These are phyloP conservation scores for Sarcophaga carnaria DNA, from an alignment of 2,888 invertebrate genomes.

Conservation along the genomic window DNA sequence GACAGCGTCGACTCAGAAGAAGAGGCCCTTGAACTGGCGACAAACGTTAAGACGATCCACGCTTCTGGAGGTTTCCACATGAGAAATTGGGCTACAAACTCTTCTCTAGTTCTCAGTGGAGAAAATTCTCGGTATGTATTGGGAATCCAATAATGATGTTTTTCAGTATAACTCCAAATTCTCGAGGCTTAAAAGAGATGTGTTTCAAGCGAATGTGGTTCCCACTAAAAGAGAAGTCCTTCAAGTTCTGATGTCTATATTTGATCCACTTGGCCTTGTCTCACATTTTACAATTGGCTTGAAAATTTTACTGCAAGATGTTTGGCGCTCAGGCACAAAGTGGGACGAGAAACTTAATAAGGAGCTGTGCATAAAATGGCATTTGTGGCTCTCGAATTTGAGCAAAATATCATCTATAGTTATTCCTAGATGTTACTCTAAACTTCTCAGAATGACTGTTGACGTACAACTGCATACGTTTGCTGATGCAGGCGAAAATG, in stretches of 20 bases:
- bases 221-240: conserved; percentile 28
- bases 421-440: conserved; percentile 31
- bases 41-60: neutral
- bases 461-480: conserved; percentile 49
- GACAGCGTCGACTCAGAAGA: conserved; percentile 11
- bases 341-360: conserved; percentile 19
- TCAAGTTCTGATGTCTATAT: conserved; percentile 28
- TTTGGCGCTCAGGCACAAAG: conserved; percentile 24
- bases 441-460: neutral
- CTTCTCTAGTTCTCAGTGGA: neutral
- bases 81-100: conserved; percentile 14
- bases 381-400: neutral
- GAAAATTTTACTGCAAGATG: conserved; percentile 26
- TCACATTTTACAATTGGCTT: conserved; percentile 1
- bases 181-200: conserved; percentile 1
- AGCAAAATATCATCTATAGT: neutral
- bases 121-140: conserved; percentile 3
- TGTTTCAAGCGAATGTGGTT: neutral
- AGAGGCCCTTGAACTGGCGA: neutral
- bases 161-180: conserved; percentile 39
- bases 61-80: conserved; percentile 9
- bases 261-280: conserved; percentile 21
- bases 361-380: neutral
- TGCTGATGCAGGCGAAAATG: conserved; percentile 44
- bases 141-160: conserved; percentile 18